These are phyloP conservation scores for Toxotes chatareus DNA, from an alignment of 2,113 vertebrate species.

Conservation along the genomic window DNA sequence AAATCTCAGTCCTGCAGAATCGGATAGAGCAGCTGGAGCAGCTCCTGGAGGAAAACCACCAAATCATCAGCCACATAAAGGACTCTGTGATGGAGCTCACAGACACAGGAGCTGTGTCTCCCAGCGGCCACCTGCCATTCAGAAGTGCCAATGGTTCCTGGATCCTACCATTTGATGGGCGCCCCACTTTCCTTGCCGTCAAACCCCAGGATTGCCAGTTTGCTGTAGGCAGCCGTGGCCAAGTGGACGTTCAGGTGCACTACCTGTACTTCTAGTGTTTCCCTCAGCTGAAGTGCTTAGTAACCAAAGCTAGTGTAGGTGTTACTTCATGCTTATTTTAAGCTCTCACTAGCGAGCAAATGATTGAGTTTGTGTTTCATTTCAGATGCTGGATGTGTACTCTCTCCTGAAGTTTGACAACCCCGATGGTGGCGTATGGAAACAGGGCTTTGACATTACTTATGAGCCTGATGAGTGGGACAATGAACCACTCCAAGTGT, in stretches of 20 bases:
- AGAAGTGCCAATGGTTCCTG: slow-evolving; percentile 91
- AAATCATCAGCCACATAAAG: slow-evolving; percentile 99
- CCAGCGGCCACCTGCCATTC: slow-evolving; percentile 87
- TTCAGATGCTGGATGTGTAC: slow-evolving; percentile 93
- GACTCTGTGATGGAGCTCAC: slow-evolving; percentile 98
- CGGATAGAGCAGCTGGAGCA: slow-evolving; percentile 98
- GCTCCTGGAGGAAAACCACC: slow-evolving; percentile 98
- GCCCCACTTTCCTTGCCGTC: slow-evolving; percentile 90
- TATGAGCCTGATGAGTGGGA: slow-evolving; percentile 93
- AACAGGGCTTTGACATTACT: slow-evolving; percentile 97
- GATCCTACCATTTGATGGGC: slow-evolving; percentile 90
- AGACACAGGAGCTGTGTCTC: slow-evolving; percentile 88
- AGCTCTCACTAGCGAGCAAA: fast-evolving
- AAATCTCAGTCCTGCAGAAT: slow-evolving; percentile 98
- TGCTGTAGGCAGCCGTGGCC: slow-evolving; percentile 81
- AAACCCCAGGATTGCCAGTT: slow-evolving; percentile 94
- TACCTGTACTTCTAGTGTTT: not conserved
- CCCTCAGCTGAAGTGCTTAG: not conserved
- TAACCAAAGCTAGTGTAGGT: not conserved
- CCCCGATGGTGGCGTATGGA: slow-evolving; percentile 96
- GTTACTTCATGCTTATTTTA: not conserved
- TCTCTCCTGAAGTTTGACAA: slow-evolving; percentile 95
- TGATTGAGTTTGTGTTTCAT: not conserved
- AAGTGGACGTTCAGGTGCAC: slow-evolving; percentile 92
- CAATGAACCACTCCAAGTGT: slow-evolving; percentile 91